Base-by-base conservation (phyloP, 2,888 invertebrate genomes). In the Melipona bicolor region DNA sequence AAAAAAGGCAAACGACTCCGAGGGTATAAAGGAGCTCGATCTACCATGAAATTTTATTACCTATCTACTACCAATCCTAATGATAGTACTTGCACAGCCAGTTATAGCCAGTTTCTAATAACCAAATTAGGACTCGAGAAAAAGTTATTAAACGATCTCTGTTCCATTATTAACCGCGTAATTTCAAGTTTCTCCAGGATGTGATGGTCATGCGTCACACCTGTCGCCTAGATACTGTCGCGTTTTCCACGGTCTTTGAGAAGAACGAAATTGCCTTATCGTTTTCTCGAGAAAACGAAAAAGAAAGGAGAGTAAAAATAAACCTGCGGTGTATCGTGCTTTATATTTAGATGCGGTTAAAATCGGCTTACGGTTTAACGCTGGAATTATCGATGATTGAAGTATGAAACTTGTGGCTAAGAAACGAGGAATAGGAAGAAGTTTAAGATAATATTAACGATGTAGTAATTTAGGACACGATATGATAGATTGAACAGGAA, bases 31-130 rank as follows among this genome's bases (percentile, higher is more conserved):
- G 27, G 11, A 27, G 54, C 75, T 75, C 56, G 67, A 75, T 54
- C 65, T 65, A 54, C 74, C 65, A 43, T 67, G 67, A 75, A 67
- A 75, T 67, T 67, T 67, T 27, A 75, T 67, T 75, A 67, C 43
- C n/a, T 75, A 67, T 27, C n/a, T 56, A 15, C 24, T 27, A 56
- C 43, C n/a, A 32, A 67, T 59, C n/a, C 43, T 67, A 75, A 75
- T 56, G 67, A 43, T 49, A 67, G 21, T 43, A 43, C 56, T 56
- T 21, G 43, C 21, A 5, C 3, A 19, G 15, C 65, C 36, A 21
- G 49, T 72, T 61, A 72, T 49, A 49, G 21, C 27, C 24, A 27
- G 49, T 49, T 72, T 72, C 72, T 75, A 65, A 54, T 64, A 67
- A 67, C 50, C 24, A 56, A 75, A 75, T 67, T 75, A 49, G 17